A percentile compares a stretch with the other conserved stretches of the same genome.
Conservation (phyloP, 2,888 invertebrate genomes). For the Choristoneura rosaceana region DNA sequence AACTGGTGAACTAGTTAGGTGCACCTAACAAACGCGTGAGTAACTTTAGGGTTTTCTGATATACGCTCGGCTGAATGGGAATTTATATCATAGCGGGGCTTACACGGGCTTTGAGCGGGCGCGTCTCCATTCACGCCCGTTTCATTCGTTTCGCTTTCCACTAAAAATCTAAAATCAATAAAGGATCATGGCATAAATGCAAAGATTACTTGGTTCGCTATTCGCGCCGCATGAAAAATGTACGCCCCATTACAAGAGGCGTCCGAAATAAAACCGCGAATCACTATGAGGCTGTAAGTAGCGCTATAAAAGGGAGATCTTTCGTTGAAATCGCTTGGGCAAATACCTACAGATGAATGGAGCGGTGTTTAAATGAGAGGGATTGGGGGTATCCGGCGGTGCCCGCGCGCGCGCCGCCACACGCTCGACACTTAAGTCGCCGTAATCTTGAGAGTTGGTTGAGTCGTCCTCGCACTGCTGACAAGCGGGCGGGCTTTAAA, state of each 20-base stretch:
- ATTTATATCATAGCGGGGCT: constrained; percentile 82
- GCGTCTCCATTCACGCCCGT: constrained; percentile 81
- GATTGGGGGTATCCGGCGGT: constrained; percentile 70
- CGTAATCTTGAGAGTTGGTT: constrained; percentile 31
- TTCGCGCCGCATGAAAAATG: constrained; percentile 82
- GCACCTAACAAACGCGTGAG: constrained; percentile 47
- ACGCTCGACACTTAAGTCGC: constrained; percentile 44
- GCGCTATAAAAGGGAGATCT: constrained; percentile 82
- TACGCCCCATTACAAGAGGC: constrained; percentile 80
- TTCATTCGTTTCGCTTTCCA: constrained; percentile 83
- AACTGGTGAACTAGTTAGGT: constrained; percentile 38
- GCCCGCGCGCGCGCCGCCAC: constrained; percentile 49
- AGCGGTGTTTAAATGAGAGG: constrained; percentile 85
- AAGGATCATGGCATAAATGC: constrained; percentile 85
- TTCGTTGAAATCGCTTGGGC: constrained; percentile 82
- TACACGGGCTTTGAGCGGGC: constrained; percentile 79
- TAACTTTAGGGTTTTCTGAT: constrained; percentile 70
- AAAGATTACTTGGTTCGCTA: constrained; percentile 82
- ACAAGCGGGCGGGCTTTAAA: constrained; percentile 30
- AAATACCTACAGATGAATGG: constrained; percentile 83
- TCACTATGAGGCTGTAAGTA: constrained; percentile 84
- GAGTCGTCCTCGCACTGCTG: constrained; percentile 23
- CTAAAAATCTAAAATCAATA: constrained; percentile 86
- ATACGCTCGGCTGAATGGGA: constrained; percentile 74
- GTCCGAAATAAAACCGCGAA: constrained; percentile 85